Base-by-base conservation (phyloP, 2,888 invertebrate species). In the Parelbella ahira region DNA sequence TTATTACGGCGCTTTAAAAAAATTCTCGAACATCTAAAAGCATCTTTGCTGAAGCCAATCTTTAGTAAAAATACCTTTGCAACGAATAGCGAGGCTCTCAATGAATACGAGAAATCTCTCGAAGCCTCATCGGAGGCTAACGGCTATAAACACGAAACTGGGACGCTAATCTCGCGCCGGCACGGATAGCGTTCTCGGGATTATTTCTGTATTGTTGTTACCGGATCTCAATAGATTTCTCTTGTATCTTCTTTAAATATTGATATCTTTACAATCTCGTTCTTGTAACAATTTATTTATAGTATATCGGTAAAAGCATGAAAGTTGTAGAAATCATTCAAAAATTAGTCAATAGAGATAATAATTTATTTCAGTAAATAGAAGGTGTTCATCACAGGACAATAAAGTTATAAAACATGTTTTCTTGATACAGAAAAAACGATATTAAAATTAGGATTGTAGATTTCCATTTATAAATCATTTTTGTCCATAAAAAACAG, bases 151-250 rank as follows among this genome's bases (percentile, higher is more conserved):
- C 37, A 41, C 38, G 24, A 38, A 47, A 47, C 42, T 28, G 38
- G 43, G 32, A 36, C 46, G 43, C 42, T 37, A 46, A 47, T 47
- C 46, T 43, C 18, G 32, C 30, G 30, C 32, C 32, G 20, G 32
- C 32, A 34, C 27, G 43, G 42, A 29, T 8, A 29, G 23, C 42
- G 37, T 27, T 38, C 38, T 15, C 23, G 5, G 21, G 20, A 37
- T 37, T 37, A 37, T 37, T 37, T 10, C 15, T 37, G 34, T 34
- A 34, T 34, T 34, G 34, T 34, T 34, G 24, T 27, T 37, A 23
- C 8, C 8, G 12, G 19, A 10, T 13, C 21, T 4, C 21, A 37
- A 23, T 13, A 33, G 23, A 37, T 37, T 37, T 18, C 13, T 21
- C 13, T 13, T 21, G 28, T 37, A 13, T 15, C 18, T 13, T 9